A percentile compares a stretch with the other conserved stretches of the same genome.
phyloP scores from a whole-genome alignment of 2,888 invertebrate genomes.

The Neoascia interrupta region DNA sequence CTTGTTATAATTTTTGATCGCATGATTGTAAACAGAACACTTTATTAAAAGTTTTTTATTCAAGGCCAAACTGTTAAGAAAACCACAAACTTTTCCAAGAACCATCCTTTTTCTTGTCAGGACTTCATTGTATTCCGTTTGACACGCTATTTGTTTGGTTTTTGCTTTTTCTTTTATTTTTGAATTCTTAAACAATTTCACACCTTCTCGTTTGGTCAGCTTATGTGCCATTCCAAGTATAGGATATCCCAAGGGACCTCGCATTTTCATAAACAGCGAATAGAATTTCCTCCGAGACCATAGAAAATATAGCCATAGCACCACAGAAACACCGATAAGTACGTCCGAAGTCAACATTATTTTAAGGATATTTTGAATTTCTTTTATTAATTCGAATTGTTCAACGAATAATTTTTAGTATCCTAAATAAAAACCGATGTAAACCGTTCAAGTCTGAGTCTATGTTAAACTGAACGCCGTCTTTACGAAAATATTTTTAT shows the following conservation, averaged over 20 bases:
- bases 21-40: no score
- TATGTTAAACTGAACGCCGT: constrained; percentile 42
- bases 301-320: constrained; percentile 74
- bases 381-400: background rate
- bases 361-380: constrained; percentile 41
- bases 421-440: background rate
- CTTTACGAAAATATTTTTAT: constrained; percentile 49
- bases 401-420: background rate
- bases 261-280: constrained; percentile 72
- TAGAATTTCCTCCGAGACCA: constrained; percentile 76
- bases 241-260: constrained; percentile 76
- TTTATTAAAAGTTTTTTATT: no score
- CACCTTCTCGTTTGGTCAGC: constrained; percentile 74
- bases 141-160: no score
- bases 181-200: constrained; percentile 1
- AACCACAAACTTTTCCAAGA: no score
- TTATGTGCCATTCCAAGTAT: constrained; percentile 75
- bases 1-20: no score
- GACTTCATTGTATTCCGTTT: no score
- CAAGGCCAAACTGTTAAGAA: no score
- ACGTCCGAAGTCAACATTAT: constrained; percentile 48
- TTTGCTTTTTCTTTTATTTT: no score
- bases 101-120: no score
- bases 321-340: constrained; percentile 67
- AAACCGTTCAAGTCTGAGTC: constrained; percentile 41